Conservation (phyloP, 2,797 vertebrate genomes). For the Pitangus sulphuratus region DNA sequence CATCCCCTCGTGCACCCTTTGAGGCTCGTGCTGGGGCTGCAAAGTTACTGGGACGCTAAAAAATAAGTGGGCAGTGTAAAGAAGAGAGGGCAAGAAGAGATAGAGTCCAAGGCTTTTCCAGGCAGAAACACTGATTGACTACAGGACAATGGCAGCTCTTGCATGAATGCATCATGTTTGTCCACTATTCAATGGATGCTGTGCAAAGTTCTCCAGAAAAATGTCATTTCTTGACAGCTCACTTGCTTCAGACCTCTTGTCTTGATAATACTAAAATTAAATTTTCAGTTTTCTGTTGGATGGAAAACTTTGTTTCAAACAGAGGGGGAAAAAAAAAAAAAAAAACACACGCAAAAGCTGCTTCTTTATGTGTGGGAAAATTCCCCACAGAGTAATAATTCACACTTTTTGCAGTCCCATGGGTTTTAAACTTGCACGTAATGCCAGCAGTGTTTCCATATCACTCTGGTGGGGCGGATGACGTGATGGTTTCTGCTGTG, state of each 20-base stretch:
- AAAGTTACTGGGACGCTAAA: neutral
- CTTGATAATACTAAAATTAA: neutral
- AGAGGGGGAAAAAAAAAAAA: fast-evolving
- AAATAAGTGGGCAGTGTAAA: neutral
- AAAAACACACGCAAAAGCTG: too few relatives aligned
- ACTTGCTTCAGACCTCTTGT: neutral
- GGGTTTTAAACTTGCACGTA: neutral
- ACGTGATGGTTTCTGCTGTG: neutral
- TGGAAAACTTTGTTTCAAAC: neutral
- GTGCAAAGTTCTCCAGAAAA: neutral
- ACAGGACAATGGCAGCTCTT: neutral
- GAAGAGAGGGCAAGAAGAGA: neutral
- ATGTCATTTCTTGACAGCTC: neutral
- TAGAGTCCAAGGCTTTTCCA: neutral
- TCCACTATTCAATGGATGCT: neutral
- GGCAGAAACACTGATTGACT: neutral
- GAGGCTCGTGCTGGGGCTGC: neutral
- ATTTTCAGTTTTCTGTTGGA: neutral
- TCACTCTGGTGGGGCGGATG: neutral
- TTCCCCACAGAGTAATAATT: neutral
- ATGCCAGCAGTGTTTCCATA: neutral
- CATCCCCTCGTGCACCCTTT: neutral
- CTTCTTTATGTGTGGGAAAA: neutral
- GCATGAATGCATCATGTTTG: neutral
- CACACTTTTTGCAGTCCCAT: neutral